Percentiles rank a stretch among this genome's conserved stretches.
These are phyloP conservation scores for Euglossa dilemma DNA, from an alignment of 1,140 invertebrate species.

Conservation along the genomic window DNA sequence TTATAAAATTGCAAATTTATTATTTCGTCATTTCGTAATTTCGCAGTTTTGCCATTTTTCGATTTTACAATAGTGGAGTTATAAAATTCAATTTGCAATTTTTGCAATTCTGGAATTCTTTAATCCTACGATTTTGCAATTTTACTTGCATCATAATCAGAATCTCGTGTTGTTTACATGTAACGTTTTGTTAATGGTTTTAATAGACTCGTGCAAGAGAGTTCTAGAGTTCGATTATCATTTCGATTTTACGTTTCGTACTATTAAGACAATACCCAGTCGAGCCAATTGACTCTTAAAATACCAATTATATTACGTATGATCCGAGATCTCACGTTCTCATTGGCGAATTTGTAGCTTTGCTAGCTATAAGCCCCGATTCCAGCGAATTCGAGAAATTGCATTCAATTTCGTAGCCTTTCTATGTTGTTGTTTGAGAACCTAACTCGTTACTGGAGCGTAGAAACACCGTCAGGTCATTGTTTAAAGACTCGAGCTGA, in stretches of 20 bases:
- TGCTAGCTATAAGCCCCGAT: background rate
- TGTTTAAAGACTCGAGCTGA: background rate
- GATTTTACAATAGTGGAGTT: too few species aligned
- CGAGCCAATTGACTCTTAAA: background rate
- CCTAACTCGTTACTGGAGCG: background rate
- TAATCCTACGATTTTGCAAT: too few species aligned
- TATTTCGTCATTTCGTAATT: too few species aligned
- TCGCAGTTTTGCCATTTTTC: too few species aligned
- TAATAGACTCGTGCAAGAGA: too few species aligned
- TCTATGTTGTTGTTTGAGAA: background rate
- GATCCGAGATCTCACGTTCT: background rate
- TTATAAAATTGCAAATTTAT: too few species aligned
- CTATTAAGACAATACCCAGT: background rate
- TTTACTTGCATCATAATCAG: too few species aligned
- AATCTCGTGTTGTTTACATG: too few species aligned
- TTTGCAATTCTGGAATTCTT: too few species aligned
- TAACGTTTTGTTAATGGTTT: too few species aligned
- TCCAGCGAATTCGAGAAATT: background rate
- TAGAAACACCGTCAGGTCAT: background rate
- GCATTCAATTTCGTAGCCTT: background rate
- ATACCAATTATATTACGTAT: background rate
- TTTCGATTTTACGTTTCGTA: background rate
- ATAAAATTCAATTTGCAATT: too few species aligned
- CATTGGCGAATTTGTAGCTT: background rate
- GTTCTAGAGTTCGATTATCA: background rate